Percentiles rank a stretch among this genome's conserved stretches.
These are phyloP conservation scores for Agriopis aurantiaria DNA, from an alignment of 2,888 invertebrate species.

Conservation along the genomic window DNA sequence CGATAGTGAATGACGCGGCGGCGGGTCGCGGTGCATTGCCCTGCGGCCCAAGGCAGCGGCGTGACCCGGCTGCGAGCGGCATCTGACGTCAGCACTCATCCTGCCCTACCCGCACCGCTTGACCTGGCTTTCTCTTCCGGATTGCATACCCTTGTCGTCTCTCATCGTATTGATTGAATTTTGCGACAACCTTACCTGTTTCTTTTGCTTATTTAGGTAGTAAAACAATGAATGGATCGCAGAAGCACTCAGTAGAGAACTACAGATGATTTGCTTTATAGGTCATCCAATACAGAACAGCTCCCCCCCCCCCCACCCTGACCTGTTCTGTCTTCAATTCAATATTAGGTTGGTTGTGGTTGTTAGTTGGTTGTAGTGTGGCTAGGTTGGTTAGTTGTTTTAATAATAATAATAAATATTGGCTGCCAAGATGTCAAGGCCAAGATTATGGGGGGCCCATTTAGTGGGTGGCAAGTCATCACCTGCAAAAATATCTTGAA, in stretches of 20 bases:
- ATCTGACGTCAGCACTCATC: slow-evolving; percentile 46
- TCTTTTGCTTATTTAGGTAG: background rate
- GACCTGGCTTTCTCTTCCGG: slow-evolving; percentile 49
- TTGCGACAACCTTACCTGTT: slow-evolving; percentile 19
- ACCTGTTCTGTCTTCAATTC: no score
- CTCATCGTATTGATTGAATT: slow-evolving; percentile 32
- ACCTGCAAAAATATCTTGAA: no score
- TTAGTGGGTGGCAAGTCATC: no score
- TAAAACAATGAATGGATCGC: no score
- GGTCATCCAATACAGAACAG: background rate
- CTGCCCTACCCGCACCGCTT: slow-evolving; percentile 50
- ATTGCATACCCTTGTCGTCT: slow-evolving; percentile 38
- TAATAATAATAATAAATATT: no score
- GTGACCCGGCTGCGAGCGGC: slow-evolving; percentile 34
- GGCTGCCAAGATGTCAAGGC: no score
- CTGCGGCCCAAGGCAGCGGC: slow-evolving; percentile 6
- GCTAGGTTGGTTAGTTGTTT: no score
- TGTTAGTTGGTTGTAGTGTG: no score
- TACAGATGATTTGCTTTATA: background rate
- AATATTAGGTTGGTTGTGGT: background rate
- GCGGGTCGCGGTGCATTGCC: slow-evolving; percentile 62
- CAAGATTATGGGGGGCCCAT: no score
- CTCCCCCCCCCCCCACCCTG: no score
- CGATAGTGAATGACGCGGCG: slow-evolving; percentile 52
- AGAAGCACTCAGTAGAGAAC: background rate